Percentiles rank a stretch among this genome's conserved stretches.
These are phyloP conservation scores for Hemicentrotus pulcherrimus DNA, from an alignment of 35 echinoderm and acorn worm genomes.

Conservation along the genomic window DNA sequence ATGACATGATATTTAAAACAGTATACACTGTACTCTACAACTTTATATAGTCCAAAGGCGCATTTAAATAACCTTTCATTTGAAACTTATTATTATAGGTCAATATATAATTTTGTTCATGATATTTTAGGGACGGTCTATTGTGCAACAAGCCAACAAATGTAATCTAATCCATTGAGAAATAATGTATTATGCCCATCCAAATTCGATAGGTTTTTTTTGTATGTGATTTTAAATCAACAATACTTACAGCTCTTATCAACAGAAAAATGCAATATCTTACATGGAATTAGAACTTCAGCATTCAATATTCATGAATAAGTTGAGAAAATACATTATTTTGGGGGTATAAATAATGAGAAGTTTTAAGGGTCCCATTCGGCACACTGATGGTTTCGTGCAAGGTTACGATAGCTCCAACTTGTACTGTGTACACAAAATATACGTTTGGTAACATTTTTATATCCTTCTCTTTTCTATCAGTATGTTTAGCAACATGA, in stretches of 20 bases:
- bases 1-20: background rate
- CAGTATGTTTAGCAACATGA: constrained; percentile 46
- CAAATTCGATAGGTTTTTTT: too few relatives aligned
- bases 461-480: constrained; percentile 47
- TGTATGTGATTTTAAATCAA: too few relatives aligned
- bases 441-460: constrained; percentile 21
- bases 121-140: background rate
- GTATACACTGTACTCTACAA: background rate
- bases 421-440: background rate
- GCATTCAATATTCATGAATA: too few relatives aligned
- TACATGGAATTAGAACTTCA: background rate
- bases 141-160: background rate
- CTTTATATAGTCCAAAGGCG: background rate
- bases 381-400: background rate
- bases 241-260: too few relatives aligned
- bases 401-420: background rate
- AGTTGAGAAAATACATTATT: background rate
- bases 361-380: background rate
- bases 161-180: too few relatives aligned
- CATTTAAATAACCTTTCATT: background rate
- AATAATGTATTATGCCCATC: too few relatives aligned
- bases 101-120: background rate
- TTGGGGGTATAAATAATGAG: background rate
- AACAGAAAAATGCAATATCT: background rate
- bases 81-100: background rate